Evolutionary conservation across 2,888 invertebrate genomes (phyloP).

Genomic region (Operophtera brumata): DNA sequence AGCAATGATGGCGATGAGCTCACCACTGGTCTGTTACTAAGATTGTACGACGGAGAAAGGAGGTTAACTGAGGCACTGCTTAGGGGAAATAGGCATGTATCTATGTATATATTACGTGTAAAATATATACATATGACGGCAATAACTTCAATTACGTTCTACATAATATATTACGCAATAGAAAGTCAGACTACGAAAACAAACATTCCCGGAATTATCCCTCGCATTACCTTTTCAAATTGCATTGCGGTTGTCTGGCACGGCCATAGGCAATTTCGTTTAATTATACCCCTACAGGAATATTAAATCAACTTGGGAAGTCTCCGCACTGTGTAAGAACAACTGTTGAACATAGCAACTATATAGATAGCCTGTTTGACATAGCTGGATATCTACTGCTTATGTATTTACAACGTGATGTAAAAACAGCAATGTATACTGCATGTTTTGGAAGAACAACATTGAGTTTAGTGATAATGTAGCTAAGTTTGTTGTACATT

Average conservation of each 20-base stretch:
- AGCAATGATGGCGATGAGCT: too few species aligned
- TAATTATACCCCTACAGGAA: constrained; percentile 28
- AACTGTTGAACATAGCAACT: constrained; percentile 25
- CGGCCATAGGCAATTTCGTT: constrained; percentile 24
- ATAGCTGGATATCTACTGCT: constrained; percentile 12
- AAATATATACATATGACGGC: too few species aligned
- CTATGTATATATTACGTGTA: too few species aligned
- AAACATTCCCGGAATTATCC: background rate
- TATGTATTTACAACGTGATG: background rate
- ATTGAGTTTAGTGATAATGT: background rate
- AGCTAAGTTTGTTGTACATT: constrained; percentile 3
- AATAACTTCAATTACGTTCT: too few species aligned
- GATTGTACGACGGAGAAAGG: too few species aligned
- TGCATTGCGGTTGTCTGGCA: constrained; percentile 15
- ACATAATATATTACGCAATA: too few species aligned
- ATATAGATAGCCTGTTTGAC: background rate
- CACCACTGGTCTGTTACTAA: too few species aligned
- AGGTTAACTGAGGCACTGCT: too few species aligned
- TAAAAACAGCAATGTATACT: constrained; percentile 11
- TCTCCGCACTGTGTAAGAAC: constrained; percentile 4
- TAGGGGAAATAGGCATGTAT: too few species aligned
- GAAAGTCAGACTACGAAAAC: background rate
- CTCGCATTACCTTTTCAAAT: constrained; percentile 12
- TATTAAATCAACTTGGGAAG: constrained; percentile 24
- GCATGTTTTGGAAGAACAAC: background rate